These are phyloP conservation scores for Cataglyphis cursor DNA, from an alignment of 2,888 invertebrate genomes.

Conservation along the genomic window DNA sequence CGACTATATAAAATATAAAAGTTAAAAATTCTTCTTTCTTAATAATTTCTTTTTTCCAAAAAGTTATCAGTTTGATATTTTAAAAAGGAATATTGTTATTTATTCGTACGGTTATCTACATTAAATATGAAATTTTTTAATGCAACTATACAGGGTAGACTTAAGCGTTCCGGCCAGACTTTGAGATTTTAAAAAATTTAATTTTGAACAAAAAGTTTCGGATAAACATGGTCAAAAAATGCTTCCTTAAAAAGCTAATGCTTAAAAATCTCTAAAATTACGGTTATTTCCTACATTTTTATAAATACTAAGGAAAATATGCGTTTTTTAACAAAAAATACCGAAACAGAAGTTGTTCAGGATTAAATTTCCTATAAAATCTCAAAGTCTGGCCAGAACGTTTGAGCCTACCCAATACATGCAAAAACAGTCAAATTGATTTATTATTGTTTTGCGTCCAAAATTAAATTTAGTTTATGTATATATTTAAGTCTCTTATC, in stretches of 20 bases:
- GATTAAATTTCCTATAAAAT: too few species aligned
- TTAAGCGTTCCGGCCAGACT: too few species aligned
- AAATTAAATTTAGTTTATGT: not conserved
- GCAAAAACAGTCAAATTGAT: not conserved
- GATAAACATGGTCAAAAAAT: too few species aligned
- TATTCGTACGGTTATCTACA: not conserved
- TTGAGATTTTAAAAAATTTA: too few species aligned
- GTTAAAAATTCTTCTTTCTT: not conserved
- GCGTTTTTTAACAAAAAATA: too few species aligned
- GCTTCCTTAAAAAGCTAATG: too few species aligned
- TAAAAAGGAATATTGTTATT: not conserved
- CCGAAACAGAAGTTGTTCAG: too few species aligned
- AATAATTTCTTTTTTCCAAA: not conserved
- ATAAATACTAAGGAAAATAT: too few species aligned
- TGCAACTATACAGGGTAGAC: not conserved
- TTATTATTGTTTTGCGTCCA: not conserved
- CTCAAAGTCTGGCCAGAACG: too few species aligned
- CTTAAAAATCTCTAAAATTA: too few species aligned
- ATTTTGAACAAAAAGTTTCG: too few species aligned
- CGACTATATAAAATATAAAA: not conserved
- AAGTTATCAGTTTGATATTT: not conserved
- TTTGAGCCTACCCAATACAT: not conserved
- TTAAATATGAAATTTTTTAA: not conserved
- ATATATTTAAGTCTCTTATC: not conserved
- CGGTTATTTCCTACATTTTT: too few species aligned